phyloP scores from a whole-genome alignment of 53 echinoderm and acorn worm genomes.

The Henricia sp. region DNA sequence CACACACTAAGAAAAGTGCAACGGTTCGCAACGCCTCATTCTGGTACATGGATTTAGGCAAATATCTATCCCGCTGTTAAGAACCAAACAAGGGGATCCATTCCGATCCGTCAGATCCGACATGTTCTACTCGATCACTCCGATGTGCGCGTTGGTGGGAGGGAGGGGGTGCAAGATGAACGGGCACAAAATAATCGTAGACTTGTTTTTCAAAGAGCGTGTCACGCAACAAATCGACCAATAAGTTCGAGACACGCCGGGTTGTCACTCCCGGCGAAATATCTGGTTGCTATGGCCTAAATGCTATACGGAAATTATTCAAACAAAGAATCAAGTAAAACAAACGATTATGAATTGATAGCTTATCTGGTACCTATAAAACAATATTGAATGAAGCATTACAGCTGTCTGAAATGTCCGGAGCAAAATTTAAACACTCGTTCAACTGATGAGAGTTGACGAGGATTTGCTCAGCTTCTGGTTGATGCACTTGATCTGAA shows the following conservation, averaged over 20 bases:
- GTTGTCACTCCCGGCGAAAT: conserved; percentile 12
- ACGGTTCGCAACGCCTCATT: background rate
- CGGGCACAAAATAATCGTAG: background rate
- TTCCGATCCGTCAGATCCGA: conserved; percentile 11
- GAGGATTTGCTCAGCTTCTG: too few relatives aligned
- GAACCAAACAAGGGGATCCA: background rate
- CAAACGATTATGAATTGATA: too few relatives aligned
- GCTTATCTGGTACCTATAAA: too few relatives aligned
- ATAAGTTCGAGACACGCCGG: background rate
- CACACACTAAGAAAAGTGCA: background rate
- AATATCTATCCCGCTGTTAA: conserved; percentile 19
- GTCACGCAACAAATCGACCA: conserved; percentile 39
- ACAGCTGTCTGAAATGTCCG: too few relatives aligned
- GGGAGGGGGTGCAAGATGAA: background rate
- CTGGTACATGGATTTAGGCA: background rate
- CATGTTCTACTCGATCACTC: conserved; percentile 24
- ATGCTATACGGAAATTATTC: too few relatives aligned
- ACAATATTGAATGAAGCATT: too few relatives aligned
- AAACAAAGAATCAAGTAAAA: too few relatives aligned
- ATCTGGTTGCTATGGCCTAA: too few relatives aligned
- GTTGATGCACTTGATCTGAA: too few relatives aligned
- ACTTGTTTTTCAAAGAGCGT: conserved; percentile 2
- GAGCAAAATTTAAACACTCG: too few relatives aligned
- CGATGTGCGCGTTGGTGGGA: background rate
- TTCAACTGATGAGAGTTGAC: too few relatives aligned